Evolutionary conservation across 2,113 vertebrate genomes (phyloP), one percentile per base, ranked within the genome.

Genomic region (Eulemur macaco): DNA sequence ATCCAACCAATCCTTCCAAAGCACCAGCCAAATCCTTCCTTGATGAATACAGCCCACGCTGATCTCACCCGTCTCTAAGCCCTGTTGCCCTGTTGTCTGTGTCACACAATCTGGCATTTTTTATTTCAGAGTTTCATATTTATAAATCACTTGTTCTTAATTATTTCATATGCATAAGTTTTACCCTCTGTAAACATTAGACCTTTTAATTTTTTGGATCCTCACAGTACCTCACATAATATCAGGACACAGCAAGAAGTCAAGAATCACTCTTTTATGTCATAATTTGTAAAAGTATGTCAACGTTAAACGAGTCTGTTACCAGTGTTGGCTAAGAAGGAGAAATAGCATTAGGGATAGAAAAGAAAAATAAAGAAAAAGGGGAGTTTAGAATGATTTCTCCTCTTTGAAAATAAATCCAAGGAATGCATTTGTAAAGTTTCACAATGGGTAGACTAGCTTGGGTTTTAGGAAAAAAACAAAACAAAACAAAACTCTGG

Each of bases 21-120:
- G 94, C 78, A 84, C 95, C 88, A 83, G 83, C 86, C 86, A 97
- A 97, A 98, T 97, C 96, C 98, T 92, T 93, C 81, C 80, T 63
- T 95, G 97, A 96, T 93, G 96, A 96, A 78, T 39, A 56, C 54
- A 86, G 88, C 20, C 87, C 77, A 17, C 0, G 0, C 34, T 47
- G 31, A 69, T 77, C 80, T 34, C 18, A 69, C 80, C 91, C 54
- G 4, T 89, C 77, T 58, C 71, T 92, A 87, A 92, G 87, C 92
- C 83, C 39, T 31, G 10, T 0, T 73, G 83, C 74, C 89, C 76
- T 95, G 37, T 68, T 68, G 93, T 88, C 71, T 54, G 64, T 42
- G 50, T 45, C 86, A 87, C 52, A 84, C 91, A 92, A 92, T 95
- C 84, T 97, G 91, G 82, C 76, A 91, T 47, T 94, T 96, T 91